Conservation (phyloP, 2,797 vertebrate species). For the Gymnoscopelus braueri region DNA sequence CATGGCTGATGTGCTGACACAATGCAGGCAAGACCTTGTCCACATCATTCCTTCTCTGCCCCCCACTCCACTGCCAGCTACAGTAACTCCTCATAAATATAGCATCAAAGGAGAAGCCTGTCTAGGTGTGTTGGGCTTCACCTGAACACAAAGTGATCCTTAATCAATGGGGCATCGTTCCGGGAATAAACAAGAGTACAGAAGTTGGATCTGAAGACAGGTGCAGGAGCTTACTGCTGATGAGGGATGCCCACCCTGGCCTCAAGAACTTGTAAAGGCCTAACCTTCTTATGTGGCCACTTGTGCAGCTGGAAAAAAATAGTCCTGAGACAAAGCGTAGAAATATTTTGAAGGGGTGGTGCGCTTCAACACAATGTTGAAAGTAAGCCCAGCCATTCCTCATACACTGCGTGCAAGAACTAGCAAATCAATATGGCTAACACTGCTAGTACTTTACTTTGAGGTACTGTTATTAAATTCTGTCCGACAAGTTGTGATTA, state of each 20-base stretch:
- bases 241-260: conserved; percentile 55
- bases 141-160: conserved; percentile 67
- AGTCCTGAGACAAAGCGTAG: background rate
- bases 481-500: background rate
- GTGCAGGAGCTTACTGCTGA: conserved; percentile 43
- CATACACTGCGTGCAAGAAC: background rate
- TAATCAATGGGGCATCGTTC: conserved; percentile 72
- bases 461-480: background rate
- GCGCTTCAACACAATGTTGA: background rate
- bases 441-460: background rate
- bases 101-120: conserved; percentile 71
- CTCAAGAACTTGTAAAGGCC: conserved; percentile 59
- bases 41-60: conserved; percentile 59
- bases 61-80: conserved; percentile 4
- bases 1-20: conserved; percentile 45
- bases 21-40: conserved; percentile 51
- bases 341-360: background rate
- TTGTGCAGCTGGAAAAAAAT: conserved; percentile 29
- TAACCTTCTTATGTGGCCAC: conserved; percentile 43
- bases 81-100: conserved; percentile 73
- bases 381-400: background rate
- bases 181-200: conserved; percentile 59
- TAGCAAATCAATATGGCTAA: conserved; percentile 9
- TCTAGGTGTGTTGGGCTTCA: conserved; percentile 66
- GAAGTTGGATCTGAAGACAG: conserved; percentile 59